Percentiles rank a stretch among this genome's conserved stretches.
phyloP scores from a whole-genome alignment of 2,797 vertebrate genomes.

The Macropus fuliginosus region DNA sequence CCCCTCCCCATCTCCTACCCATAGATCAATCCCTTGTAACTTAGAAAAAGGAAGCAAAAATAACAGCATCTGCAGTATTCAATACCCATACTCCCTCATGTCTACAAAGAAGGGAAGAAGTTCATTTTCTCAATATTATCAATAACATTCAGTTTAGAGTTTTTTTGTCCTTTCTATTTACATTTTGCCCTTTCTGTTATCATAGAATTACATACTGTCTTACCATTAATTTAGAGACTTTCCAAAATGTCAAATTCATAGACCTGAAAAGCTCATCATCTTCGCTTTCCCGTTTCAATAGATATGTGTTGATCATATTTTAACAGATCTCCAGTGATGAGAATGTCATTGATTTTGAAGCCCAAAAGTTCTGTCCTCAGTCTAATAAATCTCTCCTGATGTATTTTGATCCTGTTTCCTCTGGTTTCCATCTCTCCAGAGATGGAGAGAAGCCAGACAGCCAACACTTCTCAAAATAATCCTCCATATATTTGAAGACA shows the following conservation, averaged over 20 bases:
- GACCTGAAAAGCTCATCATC: slow-evolving; percentile 23
- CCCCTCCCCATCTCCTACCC: not conserved
- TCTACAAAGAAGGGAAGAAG: not conserved
- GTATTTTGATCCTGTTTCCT: slow-evolving; percentile 62
- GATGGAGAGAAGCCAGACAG: slow-evolving; percentile 55
- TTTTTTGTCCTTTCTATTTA: too few relatives aligned
- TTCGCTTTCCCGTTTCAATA: slow-evolving; percentile 20
- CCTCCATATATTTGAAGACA: slow-evolving; percentile 29
- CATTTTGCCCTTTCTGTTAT: not conserved
- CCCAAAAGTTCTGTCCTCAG: slow-evolving; percentile 49
- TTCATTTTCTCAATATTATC: not conserved
- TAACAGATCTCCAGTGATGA: slow-evolving; percentile 15
- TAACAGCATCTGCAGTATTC: not conserved
- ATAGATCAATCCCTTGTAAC: not conserved
- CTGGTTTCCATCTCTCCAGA: slow-evolving; percentile 59
- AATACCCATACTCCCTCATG: not conserved
- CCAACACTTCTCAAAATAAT: slow-evolving; percentile 56
- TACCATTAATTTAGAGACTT: slow-evolving; percentile 36
- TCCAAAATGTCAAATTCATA: not conserved
- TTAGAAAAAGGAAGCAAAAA: not conserved
- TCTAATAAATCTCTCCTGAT: slow-evolving; percentile 48
- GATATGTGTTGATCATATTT: slow-evolving; percentile 24
- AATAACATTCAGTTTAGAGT: not conserved
- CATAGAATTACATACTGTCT: not conserved
- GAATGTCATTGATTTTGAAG: slow-evolving; percentile 43